These are phyloP conservation scores for Dallia pectoralis DNA, from an alignment of 2,797 vertebrate genomes.

Conservation along the genomic window DNA sequence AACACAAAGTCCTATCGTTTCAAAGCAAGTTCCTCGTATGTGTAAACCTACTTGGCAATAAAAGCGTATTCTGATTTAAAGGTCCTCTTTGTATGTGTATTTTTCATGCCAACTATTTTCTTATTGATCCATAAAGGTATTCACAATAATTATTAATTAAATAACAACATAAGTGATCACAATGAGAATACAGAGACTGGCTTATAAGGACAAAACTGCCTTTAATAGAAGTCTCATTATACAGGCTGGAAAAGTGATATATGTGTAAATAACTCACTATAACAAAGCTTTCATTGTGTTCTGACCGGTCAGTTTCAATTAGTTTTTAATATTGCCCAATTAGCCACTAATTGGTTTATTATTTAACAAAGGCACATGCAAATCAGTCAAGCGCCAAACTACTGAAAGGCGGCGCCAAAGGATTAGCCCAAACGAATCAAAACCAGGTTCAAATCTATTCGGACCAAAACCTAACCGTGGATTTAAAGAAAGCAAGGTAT, in stretches of 20 bases:
- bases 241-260: background rate
- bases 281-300: background rate
- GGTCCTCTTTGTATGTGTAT: too few relatives aligned
- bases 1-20: too few relatives aligned
- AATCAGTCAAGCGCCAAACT: background rate
- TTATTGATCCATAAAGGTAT: background rate
- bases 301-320: background rate
- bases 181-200: background rate
- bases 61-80: too few relatives aligned
- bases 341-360: background rate
- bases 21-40: too few relatives aligned
- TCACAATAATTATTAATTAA: background rate
- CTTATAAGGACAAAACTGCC: background rate
- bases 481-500: background rate
- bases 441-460: background rate
- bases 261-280: background rate
- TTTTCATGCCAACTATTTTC: too few relatives aligned
- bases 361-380: background rate
- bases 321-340: background rate
- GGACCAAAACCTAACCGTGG: background rate
- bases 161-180: background rate
- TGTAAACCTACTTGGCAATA: too few relatives aligned
- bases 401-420: constrained; percentile 8
- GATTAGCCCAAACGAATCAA: background rate
- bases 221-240: background rate